Conservation (phyloP, 1,140 invertebrate genomes). For the Chironomus tepperi region DNA sequence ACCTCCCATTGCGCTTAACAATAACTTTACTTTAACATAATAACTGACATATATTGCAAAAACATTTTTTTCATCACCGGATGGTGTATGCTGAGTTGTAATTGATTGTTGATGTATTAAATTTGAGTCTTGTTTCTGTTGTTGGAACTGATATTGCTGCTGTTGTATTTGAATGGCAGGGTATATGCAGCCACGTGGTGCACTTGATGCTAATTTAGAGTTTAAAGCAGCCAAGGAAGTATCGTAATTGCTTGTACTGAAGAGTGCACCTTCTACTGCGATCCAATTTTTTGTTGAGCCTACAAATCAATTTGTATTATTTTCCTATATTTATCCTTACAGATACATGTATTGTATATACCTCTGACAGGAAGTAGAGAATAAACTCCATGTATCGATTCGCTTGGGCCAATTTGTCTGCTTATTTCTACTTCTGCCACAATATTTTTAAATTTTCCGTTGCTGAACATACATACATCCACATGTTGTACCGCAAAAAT, state of each 20-base stretch:
- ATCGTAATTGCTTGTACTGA: slow-evolving; percentile 20
- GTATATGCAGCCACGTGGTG: slow-evolving; percentile 18
- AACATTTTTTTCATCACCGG: slow-evolving; percentile 63
- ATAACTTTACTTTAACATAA: slow-evolving; percentile 77
- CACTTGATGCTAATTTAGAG: slow-evolving; percentile 26
- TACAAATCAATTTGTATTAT: neutral
- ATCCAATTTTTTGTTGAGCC: slow-evolving; percentile 39
- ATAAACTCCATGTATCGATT: slow-evolving; percentile 52
- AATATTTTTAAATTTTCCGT: slow-evolving; percentile 97
- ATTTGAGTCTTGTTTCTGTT: slow-evolving; percentile 60
- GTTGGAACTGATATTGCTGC: slow-evolving; percentile 67
- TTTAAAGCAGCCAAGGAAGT: slow-evolving; percentile 6
- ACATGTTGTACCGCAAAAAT: slow-evolving; percentile 89
- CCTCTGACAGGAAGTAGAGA: slow-evolving; percentile 59
- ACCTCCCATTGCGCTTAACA: slow-evolving; percentile 68
- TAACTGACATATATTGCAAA: slow-evolving; percentile 86
- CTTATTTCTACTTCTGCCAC: slow-evolving; percentile 77
- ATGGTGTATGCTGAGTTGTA: neutral
- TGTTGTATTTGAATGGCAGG: slow-evolving; percentile 45
- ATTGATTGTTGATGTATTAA: slow-evolving; percentile 44
- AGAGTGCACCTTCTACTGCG: slow-evolving; percentile 35
- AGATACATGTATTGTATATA: slow-evolving; percentile 28
- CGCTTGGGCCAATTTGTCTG: slow-evolving; percentile 53
- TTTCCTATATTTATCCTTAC: neutral
- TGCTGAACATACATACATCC: slow-evolving; percentile 98